These are phyloP conservation scores for Spodoptera litura DNA, from an alignment of 1,140 invertebrate genomes.

Conservation along the genomic window DNA sequence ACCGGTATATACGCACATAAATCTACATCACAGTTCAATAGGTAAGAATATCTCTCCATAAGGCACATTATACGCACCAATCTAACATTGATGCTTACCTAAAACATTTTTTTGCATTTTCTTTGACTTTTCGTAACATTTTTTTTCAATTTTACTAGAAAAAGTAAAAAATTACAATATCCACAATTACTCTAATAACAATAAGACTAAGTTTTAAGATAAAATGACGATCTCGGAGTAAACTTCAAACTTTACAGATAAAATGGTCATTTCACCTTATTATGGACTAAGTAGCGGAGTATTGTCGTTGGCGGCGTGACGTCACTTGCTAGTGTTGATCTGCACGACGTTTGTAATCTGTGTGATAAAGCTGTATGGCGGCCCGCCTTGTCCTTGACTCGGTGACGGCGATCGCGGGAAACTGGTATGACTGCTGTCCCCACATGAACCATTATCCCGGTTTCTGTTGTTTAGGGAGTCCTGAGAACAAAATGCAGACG, in stretches of 20 bases:
- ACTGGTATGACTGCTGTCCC: conserved; percentile 35
- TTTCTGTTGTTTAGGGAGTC: conserved; percentile 64
- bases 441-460: conserved; percentile 39
- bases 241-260: not conserved
- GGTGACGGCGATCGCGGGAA: not conserved
- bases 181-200: conserved; percentile 13
- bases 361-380: conserved; percentile 60
- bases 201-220: not conserved
- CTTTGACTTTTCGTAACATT: not conserved
- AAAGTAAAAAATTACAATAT: conserved; percentile 7
- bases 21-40: conserved; percentile 40
- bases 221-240: conserved; percentile 7
- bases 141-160: not conserved
- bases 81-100: not conserved
- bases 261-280: not conserved
- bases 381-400: conserved; percentile 26
- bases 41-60: conserved; percentile 15
- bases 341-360: conserved; percentile 54
- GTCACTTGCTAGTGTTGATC: conserved; percentile 57
- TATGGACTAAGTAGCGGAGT: conserved; percentile 2
- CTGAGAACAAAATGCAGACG: conserved; percentile 44
- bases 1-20: conserved; percentile 25
- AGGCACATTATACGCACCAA: conserved; percentile 5
- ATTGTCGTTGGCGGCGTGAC: conserved; percentile 18
- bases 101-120: not conserved